A percentile compares a stretch with the other conserved stretches of the same genome.
Evolutionary conservation across 2,888 invertebrate species (phyloP).

Genomic region (Antheraea assamensis): DNA sequence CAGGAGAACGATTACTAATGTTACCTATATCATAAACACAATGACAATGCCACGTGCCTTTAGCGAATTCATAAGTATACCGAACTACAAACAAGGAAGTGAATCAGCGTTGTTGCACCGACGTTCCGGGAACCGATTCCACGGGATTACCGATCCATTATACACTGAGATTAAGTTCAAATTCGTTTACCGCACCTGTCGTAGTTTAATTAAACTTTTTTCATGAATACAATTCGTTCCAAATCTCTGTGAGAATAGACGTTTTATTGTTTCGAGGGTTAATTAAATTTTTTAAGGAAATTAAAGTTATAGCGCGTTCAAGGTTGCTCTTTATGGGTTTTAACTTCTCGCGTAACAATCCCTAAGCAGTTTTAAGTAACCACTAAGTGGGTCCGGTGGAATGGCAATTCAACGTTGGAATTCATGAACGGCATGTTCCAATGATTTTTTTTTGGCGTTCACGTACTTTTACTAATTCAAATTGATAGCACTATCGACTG

Average conservation of each 20-base stretch:
- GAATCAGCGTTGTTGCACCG: background rate
- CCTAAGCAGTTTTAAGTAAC: background rate
- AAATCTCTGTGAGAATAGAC: constrained; percentile 21
- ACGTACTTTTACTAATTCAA: too few relatives aligned
- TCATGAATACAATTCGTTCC: constrained; percentile 21
- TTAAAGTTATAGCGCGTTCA: constrained; percentile 6
- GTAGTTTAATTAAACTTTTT: constrained; percentile 26
- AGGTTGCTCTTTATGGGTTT: background rate
- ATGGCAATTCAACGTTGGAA: too few relatives aligned
- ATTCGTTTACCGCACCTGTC: background rate
- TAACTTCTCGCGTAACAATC: background rate
- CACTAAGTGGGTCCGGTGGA: too few relatives aligned
- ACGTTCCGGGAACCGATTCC: background rate
- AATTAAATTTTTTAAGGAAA: constrained; percentile 26
- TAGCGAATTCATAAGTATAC: background rate
- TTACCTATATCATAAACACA: background rate
- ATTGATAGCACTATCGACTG: too few relatives aligned
- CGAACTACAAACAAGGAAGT: constrained; percentile 14
- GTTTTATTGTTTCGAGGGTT: constrained; percentile 23
- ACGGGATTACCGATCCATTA: constrained; percentile 4
- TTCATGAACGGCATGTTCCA: too few relatives aligned
- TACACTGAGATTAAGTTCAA: background rate
- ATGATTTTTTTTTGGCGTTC: too few relatives aligned
- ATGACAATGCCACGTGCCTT: background rate
- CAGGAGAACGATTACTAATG: too few relatives aligned